Percentiles rank a stretch among this genome's conserved stretches.
These are phyloP conservation scores for Bubo bubo DNA, from an alignment of 2,113 vertebrate species.

Conservation along the genomic window DNA sequence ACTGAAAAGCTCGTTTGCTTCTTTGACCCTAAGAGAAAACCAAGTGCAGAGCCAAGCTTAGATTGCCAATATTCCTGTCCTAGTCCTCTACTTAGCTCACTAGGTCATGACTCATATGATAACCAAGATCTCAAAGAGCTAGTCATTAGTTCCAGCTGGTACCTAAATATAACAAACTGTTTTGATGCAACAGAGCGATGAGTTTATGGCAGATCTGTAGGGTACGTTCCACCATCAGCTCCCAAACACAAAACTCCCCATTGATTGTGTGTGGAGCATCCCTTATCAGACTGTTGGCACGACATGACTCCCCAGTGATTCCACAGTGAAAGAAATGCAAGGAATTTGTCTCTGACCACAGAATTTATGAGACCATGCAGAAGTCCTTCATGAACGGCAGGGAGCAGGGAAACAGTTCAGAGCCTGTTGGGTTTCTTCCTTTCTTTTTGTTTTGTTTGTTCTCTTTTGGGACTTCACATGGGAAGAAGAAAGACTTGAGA, in stretches of 20 bases:
- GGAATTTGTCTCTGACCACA: conserved; percentile 54
- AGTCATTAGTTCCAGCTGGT: not conserved
- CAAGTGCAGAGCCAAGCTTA: not conserved
- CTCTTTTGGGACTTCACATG: conserved; percentile 3
- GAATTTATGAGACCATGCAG: conserved; percentile 20
- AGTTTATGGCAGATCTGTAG: not conserved
- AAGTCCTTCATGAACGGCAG: not conserved
- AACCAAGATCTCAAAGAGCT: not conserved
- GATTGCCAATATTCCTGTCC: not conserved
- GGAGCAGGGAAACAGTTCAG: conserved; percentile 14
- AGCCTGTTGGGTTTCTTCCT: conserved; percentile 8
- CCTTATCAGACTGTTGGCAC: not conserved
- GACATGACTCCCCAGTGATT: conserved; percentile 1
- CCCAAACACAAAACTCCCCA: conserved; percentile 20
- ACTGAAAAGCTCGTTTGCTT: not conserved
- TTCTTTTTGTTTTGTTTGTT: conserved; percentile 36
- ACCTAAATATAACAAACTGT: not conserved
- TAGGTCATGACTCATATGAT: not conserved
- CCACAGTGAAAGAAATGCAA: conserved; percentile 46
- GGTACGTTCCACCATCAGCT: rapidly evolving
- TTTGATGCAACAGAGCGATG: not conserved
- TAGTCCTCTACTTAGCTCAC: not conserved
- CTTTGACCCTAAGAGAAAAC: not conserved
- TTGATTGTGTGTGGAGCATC: not conserved
- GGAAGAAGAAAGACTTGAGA: not conserved